Evolutionary conservation across 1,140 invertebrate species (phyloP).

Genomic region (Drosophila tristis): DNA sequence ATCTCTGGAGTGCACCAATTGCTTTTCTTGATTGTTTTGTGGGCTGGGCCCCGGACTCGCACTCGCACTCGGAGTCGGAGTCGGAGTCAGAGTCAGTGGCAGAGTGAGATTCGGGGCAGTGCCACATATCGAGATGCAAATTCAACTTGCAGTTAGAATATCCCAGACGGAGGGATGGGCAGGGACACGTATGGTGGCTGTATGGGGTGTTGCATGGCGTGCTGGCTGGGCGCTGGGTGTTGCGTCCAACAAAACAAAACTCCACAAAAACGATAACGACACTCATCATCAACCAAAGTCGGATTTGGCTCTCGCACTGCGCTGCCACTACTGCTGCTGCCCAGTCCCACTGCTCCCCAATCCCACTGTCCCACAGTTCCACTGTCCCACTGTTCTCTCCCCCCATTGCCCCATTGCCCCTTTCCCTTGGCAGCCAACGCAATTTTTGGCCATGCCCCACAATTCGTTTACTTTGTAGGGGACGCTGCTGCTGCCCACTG

Average conservation of each 20-base stretch:
- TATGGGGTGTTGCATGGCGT: not conserved
- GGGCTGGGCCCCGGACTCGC: slow-evolving; percentile 32
- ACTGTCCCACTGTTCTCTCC: not conserved
- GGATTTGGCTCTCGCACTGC: slow-evolving; percentile 60
- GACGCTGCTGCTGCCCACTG: slow-evolving; percentile 4
- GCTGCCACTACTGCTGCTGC: slow-evolving; percentile 10
- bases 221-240: not conserved
- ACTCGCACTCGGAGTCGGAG: no score
- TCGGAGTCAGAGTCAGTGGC: no score
- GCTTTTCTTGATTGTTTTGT: slow-evolving; percentile 80
- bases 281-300: slow-evolving; percentile 82
- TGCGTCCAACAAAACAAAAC: slow-evolving; percentile 62
- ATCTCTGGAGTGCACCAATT: slow-evolving; percentile 59
- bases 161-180: slow-evolving; percentile 16
- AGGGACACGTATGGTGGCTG: not conserved
- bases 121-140: slow-evolving; percentile 80
- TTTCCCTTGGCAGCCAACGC: slow-evolving; percentile 53
- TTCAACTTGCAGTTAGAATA: slow-evolving; percentile 74
- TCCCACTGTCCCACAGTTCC: no score
- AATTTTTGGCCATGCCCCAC: slow-evolving; percentile 71
- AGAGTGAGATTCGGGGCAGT: slow-evolving; percentile 7
- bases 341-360: no score
- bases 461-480: slow-evolving; percentile 69
- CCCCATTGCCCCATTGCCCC: not conserved
- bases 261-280: slow-evolving; percentile 80